Conservation (phyloP, 2,888 invertebrate genomes). For the Enchytraeus crypticus region DNA sequence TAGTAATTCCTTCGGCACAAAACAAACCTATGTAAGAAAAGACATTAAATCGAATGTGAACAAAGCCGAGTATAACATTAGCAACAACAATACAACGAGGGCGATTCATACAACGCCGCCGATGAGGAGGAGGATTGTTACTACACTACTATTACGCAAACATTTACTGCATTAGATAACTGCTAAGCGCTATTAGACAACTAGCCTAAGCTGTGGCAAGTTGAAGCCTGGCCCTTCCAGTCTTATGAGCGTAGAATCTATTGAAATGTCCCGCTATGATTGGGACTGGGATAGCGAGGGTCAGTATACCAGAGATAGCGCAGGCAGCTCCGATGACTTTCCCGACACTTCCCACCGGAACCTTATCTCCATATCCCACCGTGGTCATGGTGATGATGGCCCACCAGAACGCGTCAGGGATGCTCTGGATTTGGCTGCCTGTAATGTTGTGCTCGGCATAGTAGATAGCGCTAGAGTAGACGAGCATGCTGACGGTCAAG, state of each 20-base stretch:
- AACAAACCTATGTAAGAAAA: too few relatives aligned
- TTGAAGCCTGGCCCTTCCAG: slow-evolving; percentile 22
- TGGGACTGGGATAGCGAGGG: slow-evolving; percentile 51
- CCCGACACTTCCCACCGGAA: slow-evolving; percentile 43
- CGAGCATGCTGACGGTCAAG: slow-evolving; percentile 36
- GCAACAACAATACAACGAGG: too few relatives aligned
- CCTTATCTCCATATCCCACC: slow-evolving; percentile 47
- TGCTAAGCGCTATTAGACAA: too few relatives aligned
- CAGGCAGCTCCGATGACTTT: slow-evolving; percentile 45
- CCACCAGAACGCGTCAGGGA: too few relatives aligned
- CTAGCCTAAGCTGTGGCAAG: too few relatives aligned
- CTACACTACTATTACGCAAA: too few relatives aligned
- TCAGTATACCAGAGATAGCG: slow-evolving; percentile 49
- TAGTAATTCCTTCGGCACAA: too few relatives aligned
- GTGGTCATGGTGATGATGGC: slow-evolving; percentile 44
- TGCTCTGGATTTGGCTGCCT: slow-evolving; percentile 31
- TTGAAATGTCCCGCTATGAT: slow-evolving; percentile 51
- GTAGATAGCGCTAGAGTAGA: slow-evolving; percentile 39
- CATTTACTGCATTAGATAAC: too few relatives aligned
- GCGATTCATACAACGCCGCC: too few relatives aligned
- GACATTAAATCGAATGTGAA: too few relatives aligned
- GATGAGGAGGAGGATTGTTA: too few relatives aligned
- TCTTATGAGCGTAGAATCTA: slow-evolving; percentile 21
- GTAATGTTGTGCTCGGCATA: slow-evolving; percentile 35
- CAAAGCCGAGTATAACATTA: too few relatives aligned